These are phyloP conservation scores for Tillus elongatus DNA, from an alignment of 2,888 invertebrate species.

Conservation along the genomic window DNA sequence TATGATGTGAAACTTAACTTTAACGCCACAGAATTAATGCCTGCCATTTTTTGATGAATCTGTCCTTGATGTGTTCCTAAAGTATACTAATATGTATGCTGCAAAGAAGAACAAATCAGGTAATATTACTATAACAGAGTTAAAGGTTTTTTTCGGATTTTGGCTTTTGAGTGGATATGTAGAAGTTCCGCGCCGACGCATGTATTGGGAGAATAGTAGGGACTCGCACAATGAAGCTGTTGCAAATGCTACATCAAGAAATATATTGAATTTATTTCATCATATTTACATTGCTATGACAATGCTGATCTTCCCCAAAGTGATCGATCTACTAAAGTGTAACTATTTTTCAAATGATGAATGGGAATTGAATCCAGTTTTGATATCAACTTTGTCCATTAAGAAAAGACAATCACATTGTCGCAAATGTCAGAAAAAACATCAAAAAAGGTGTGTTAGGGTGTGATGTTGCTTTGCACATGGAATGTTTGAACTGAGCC, in stretches of 20 bases:
- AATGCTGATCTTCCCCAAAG: conserved; percentile 11
- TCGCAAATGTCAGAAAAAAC: too few relatives aligned
- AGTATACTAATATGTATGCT: conserved; percentile 9
- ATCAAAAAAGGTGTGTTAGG: too few relatives aligned
- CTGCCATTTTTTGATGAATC: conserved; percentile 13
- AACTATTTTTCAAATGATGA: too few relatives aligned
- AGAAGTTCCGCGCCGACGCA: conserved; percentile 12
- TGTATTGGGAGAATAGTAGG: conserved; percentile 13
- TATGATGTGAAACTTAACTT: too few relatives aligned
- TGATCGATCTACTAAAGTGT: conserved; percentile 27
- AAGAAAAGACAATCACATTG: too few relatives aligned
- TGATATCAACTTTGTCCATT: too few relatives aligned
- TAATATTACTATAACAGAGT: conserved; percentile 2
- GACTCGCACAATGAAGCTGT: conserved; percentile 11
- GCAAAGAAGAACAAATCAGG: conserved; percentile 9
- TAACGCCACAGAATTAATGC: too few relatives aligned
- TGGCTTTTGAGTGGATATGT: conserved; percentile 16
- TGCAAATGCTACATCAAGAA: conserved; percentile 11
- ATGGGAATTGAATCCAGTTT: too few relatives aligned
- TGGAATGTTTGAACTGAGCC: too few relatives aligned
- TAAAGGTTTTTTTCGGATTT: conserved; percentile 14
- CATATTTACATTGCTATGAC: conserved; percentile 13
- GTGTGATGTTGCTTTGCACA: too few relatives aligned
- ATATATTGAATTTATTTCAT: conserved; percentile 14
- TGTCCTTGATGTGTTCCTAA: conserved; percentile 12